phyloP scores from a whole-genome alignment of 2,113 vertebrate species.

The Thermophis baileyi region DNA sequence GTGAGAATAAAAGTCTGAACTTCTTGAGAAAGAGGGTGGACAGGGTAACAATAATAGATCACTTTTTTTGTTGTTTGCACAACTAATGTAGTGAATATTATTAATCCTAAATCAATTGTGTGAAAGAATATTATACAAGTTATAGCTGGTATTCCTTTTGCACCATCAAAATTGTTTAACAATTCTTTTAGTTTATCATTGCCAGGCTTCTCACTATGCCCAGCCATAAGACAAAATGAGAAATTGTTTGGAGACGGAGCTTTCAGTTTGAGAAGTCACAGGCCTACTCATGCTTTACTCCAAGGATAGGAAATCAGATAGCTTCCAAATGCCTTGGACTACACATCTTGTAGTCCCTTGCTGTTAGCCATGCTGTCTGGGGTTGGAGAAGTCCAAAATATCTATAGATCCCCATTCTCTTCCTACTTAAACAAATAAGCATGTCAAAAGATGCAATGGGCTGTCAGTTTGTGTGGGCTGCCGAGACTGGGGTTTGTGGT shows the following conservation, averaged over 20 bases:
- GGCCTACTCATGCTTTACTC: neutral
- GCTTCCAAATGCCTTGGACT: neutral
- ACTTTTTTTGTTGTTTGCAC: neutral
- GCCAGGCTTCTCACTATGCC: neutral
- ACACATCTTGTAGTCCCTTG: neutral
- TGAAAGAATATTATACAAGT: neutral
- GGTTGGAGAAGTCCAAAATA: neutral
- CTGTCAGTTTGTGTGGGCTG: neutral
- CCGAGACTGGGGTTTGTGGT: neutral
- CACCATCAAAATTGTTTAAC: neutral
- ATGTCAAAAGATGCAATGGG: neutral
- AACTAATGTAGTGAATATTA: neutral
- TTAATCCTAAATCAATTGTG: neutral
- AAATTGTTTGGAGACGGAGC: neutral
- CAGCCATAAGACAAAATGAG: neutral
- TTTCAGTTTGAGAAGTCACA: neutral
- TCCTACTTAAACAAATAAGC: neutral
- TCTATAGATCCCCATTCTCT: neutral
- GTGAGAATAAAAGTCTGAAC: neutral
- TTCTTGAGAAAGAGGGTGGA: neutral
- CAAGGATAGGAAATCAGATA: neutral
- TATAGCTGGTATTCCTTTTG: neutral
- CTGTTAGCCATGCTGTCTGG: neutral
- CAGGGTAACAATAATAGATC: neutral
- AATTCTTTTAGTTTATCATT: neutral